Evolutionary conservation across 1,140 invertebrate genomes (phyloP).

Genomic region (Lepidurus apus): DNA sequence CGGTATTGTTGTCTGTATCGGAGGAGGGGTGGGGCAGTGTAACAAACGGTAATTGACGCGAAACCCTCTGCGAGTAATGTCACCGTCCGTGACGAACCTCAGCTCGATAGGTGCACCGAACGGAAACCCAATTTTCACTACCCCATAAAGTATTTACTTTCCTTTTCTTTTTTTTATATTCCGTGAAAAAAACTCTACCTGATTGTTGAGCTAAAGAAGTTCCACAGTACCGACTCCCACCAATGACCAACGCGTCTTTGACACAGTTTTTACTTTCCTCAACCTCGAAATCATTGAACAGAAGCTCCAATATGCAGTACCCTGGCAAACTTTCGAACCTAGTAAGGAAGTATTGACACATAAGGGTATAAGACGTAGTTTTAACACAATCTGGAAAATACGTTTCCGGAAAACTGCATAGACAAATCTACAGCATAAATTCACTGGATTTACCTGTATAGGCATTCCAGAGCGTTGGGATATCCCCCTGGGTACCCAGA

Average conservation of each 20-base stretch:
- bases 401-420: not conserved
- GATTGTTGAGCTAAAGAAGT: slow-evolving; percentile 36
- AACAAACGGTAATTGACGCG: slow-evolving; percentile 23
- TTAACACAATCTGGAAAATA: not conserved
- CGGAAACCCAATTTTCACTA: slow-evolving; percentile 28
- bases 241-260: slow-evolving; percentile 37
- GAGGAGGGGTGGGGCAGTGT: slow-evolving; percentile 16
- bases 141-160: slow-evolving; percentile 2
- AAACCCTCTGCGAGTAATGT: slow-evolving; percentile 32
- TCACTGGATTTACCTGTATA: slow-evolving; percentile 25
- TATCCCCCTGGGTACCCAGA: slow-evolving; percentile 37
- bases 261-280: slow-evolving; percentile 35
- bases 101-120: slow-evolving; percentile 23
- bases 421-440: not conserved
- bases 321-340: slow-evolving; percentile 33
- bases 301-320: slow-evolving; percentile 37
- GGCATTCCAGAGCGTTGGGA: slow-evolving; percentile 31
- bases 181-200: slow-evolving; percentile 25
- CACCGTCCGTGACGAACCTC: slow-evolving; percentile 29
- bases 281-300: slow-evolving; percentile 39
- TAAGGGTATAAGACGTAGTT: not conserved
- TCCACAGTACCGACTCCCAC: slow-evolving; percentile 38
- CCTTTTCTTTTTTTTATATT: too few relatives aligned
- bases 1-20: not conserved
- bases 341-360: not conserved